Percentiles rank a stretch among this genome's conserved stretches.
These are phyloP conservation scores for Amphipyra tragopoginis DNA, from an alignment of 2,888 invertebrate species.

Conservation along the genomic window DNA sequence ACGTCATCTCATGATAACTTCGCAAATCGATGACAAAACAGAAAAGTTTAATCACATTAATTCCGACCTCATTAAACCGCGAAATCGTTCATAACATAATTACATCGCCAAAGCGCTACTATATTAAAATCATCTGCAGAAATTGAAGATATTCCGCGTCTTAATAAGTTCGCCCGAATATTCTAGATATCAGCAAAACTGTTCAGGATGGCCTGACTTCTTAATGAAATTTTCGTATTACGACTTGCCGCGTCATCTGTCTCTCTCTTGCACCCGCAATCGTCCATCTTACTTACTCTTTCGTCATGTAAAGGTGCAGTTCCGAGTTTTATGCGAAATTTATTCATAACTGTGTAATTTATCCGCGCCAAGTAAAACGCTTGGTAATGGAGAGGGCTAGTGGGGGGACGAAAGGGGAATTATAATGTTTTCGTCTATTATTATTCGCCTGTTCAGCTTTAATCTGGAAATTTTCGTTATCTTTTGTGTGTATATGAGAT, in stretches of 20 bases:
- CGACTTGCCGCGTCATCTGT: conserved; percentile 73
- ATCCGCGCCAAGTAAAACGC: conserved; percentile 87
- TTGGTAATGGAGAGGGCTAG: conserved; percentile 78
- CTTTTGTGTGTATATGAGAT: conserved; percentile 52
- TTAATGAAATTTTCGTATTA: conserved; percentile 90
- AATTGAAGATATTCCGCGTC: conserved; percentile 81
- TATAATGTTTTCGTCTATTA: conserved; percentile 80
- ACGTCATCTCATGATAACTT: conserved; percentile 24
- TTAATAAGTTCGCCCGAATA: conserved; percentile 84
- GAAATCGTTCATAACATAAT: conserved; percentile 48
- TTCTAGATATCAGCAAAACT: conserved; percentile 86
- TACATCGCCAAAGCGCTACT: conserved; percentile 62
- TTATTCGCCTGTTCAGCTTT: conserved; percentile 82
- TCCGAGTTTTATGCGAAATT: conserved; percentile 89
- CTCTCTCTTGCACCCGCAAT: conserved; percentile 63
- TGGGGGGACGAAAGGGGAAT: conserved; percentile 63
- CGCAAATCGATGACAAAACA: conserved; percentile 37
- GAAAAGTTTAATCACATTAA: conserved; percentile 46
- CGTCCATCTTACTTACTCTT: conserved; percentile 70
- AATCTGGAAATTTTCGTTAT: conserved; percentile 80
- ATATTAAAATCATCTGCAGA: conserved; percentile 80
- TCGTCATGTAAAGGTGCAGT: conserved; percentile 87
- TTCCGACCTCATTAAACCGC: conserved; percentile 31
- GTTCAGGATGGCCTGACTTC: conserved; percentile 85
- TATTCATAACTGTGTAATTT: conserved; percentile 90